phyloP scores from a whole-genome alignment of 2,888 invertebrate species.

The Opisthograptis luteolata region DNA sequence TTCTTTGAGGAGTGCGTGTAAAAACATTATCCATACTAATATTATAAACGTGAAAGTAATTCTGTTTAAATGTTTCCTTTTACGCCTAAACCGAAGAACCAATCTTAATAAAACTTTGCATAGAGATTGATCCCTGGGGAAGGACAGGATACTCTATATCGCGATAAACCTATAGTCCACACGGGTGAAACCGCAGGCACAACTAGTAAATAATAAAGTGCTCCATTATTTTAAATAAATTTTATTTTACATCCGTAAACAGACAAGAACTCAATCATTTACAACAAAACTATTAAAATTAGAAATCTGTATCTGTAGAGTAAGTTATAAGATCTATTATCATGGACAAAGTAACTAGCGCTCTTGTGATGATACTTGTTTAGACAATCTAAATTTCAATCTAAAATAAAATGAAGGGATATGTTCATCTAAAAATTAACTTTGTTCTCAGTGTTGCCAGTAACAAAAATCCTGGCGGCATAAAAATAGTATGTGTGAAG shows the following conservation, averaged over 20 bases:
- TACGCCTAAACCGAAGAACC: too few relatives aligned
- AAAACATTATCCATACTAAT: too few relatives aligned
- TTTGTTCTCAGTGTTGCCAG: constrained; percentile 46
- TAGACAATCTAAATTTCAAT: neutral
- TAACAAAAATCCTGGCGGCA: constrained; percentile 18
- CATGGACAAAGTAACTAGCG: constrained; percentile 54
- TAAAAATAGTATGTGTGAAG: constrained; percentile 15
- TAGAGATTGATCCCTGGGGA: too few relatives aligned
- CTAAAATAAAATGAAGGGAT: neutral
- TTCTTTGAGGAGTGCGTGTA: too few relatives aligned
- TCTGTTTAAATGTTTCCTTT: too few relatives aligned
- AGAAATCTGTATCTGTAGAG: constrained; percentile 55
- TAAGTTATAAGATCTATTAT: constrained; percentile 59
- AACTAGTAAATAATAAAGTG: constrained; percentile 46
- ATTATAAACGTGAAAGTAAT: too few relatives aligned
- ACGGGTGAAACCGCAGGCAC: too few relatives aligned
- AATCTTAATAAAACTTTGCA: too few relatives aligned
- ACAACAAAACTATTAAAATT: constrained; percentile 73
- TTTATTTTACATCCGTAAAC: constrained; percentile 67
- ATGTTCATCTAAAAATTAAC: constrained; percentile 33
- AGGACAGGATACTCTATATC: too few relatives aligned
- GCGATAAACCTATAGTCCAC: too few relatives aligned
- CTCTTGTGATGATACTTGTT: constrained; percentile 42
- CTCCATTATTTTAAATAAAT: constrained; percentile 56
- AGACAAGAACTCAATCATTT: constrained; percentile 66